phyloP scores from a whole-genome alignment of 2,113 vertebrate species.

The Osmerus mordax region DNA sequence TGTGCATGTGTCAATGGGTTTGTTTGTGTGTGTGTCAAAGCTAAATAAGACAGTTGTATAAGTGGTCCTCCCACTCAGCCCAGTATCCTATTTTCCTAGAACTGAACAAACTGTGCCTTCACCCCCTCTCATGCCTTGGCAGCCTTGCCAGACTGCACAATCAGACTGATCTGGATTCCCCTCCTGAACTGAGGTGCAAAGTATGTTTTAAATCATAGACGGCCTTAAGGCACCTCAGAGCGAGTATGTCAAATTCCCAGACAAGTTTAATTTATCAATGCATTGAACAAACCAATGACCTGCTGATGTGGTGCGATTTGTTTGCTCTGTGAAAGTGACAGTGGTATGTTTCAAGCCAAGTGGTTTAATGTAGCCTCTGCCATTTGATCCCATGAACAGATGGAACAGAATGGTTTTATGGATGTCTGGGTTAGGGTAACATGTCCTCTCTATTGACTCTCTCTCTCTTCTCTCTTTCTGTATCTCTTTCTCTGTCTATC shows the following conservation, averaged over 20 bases:
- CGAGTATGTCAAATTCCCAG: conserved; percentile 14
- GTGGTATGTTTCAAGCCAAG: not conserved
- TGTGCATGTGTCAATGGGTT: conserved; percentile 22
- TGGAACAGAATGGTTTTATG: conserved; percentile 2
- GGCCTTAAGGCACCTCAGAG: conserved; percentile 16
- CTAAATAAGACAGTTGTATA: conserved; percentile 27
- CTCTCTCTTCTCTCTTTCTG: too few relatives aligned
- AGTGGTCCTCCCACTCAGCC: not conserved
- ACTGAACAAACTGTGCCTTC: conserved; percentile 6
- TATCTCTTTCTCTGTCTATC: too few relatives aligned
- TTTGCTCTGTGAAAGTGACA: conserved; percentile 16
- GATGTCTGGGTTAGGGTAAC: conserved; percentile 2
- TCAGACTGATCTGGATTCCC: not conserved
- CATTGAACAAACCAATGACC: conserved; percentile 18
- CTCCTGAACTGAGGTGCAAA: conserved; percentile 15
- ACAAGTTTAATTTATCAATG: conserved; percentile 10
- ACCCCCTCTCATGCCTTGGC: conserved; percentile 10
- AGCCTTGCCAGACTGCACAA: conserved; percentile 2
- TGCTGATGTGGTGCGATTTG: conserved; percentile 11
- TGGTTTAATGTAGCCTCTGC: not conserved
- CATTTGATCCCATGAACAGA: conserved; percentile 6
- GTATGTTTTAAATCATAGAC: conserved; percentile 5
- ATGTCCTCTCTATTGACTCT: conserved; percentile 16
- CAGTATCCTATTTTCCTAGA: conserved; percentile 10
- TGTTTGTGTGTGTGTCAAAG: conserved; percentile 29